Percentiles rank a stretch among this genome's conserved stretches.
phyloP scores from a whole-genome alignment of 2,113 vertebrate species.

The Spea multiplicata region DNA sequence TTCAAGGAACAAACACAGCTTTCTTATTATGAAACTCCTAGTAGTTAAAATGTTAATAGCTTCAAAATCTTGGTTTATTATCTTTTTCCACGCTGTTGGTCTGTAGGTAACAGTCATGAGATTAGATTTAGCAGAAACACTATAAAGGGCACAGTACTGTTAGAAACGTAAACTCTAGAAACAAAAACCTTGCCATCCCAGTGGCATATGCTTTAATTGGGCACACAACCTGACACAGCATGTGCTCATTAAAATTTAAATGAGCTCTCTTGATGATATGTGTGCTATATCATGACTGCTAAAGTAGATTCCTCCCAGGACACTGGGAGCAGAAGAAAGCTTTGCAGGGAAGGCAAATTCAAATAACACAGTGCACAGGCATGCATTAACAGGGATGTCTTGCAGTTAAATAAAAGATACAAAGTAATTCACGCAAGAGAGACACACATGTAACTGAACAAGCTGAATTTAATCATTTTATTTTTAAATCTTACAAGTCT shows the following conservation, averaged over 20 bases:
- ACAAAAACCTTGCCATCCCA: constrained; percentile 40
- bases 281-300: constrained; percentile 37
- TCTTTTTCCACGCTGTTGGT: constrained; percentile 13
- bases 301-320: constrained; percentile 30
- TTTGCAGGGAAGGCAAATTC: constrained; percentile 28
- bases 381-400: constrained; percentile 3
- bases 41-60: neutral
- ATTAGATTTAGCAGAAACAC: constrained; percentile 19
- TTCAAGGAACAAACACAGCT: neutral
- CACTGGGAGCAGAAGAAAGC: constrained; percentile 29
- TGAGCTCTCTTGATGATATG: constrained; percentile 44
- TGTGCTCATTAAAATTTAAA: constrained; percentile 47
- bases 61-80: constrained; percentile 1
- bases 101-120: constrained; percentile 30
- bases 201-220: constrained; percentile 44
- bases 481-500: no score
- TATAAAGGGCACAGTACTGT: constrained; percentile 34
- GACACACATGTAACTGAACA: neutral
- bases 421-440: neutral
- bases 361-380: constrained; percentile 16
- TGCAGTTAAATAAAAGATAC: neutral
- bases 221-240: constrained; percentile 41
- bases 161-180: constrained; percentile 32
- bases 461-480: no score
- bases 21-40: neutral